phyloP scores from a whole-genome alignment of 2,888 invertebrate genomes.

The Dolichomitus sp. region DNA sequence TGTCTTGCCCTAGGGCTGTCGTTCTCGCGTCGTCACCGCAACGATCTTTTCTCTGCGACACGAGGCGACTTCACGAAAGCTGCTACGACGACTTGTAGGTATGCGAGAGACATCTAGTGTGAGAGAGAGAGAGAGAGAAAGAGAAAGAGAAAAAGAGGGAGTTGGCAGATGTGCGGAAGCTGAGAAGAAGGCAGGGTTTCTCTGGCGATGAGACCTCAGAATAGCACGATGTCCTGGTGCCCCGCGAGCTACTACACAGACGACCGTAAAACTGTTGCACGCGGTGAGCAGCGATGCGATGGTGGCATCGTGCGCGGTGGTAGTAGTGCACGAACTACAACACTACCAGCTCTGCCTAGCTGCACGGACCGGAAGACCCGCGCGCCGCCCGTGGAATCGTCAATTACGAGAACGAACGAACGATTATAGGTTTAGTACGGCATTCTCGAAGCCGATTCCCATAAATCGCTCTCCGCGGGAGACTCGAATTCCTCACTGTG shows the following conservation, averaged over 20 bases:
- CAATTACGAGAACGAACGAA: slow-evolving; percentile 81
- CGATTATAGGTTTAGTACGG: slow-evolving; percentile 81
- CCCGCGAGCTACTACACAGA: background rate
- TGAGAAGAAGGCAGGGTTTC: background rate
- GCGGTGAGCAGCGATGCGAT: slow-evolving; percentile 16
- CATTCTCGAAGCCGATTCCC: slow-evolving; percentile 77
- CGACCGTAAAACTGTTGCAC: slow-evolving; percentile 30
- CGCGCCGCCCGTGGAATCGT: slow-evolving; percentile 82
- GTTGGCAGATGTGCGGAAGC: slow-evolving; percentile 25
- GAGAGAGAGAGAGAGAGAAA: background rate
- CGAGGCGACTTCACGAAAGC: slow-evolving; percentile 10
- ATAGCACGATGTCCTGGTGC: slow-evolving; percentile 22
- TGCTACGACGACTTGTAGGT: slow-evolving; percentile 1
- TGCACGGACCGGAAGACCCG: slow-evolving; percentile 57
- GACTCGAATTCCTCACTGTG: slow-evolving; percentile 59
- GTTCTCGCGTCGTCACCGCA: slow-evolving; percentile 34
- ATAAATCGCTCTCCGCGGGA: slow-evolving; percentile 68
- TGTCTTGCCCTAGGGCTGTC: slow-evolving; percentile 10
- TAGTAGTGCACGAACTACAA: background rate
- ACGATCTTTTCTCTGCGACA: background rate
- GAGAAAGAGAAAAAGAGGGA: background rate
- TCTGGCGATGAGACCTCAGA: slow-evolving; percentile 2
- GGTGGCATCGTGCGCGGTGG: background rate
- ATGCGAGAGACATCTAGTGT: background rate
- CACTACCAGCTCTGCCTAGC: background rate